Percentiles rank a stretch among this genome's conserved stretches.
phyloP scores from a whole-genome alignment of 2,888 invertebrate genomes.

The Cryptosula pallasiana region DNA sequence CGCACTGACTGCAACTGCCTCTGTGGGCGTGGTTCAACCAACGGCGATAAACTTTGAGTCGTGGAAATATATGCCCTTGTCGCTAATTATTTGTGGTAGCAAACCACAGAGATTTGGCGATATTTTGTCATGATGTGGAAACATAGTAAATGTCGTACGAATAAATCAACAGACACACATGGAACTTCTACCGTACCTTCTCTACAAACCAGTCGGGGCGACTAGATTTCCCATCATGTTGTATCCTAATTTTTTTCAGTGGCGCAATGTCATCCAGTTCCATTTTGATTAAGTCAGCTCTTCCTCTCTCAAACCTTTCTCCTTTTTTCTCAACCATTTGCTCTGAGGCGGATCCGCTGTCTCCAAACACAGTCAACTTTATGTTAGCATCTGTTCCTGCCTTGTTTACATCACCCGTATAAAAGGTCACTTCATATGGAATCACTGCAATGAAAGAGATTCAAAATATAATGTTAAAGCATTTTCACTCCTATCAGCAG shows the following conservation, averaged over 20 bases:
- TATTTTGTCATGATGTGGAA: too few relatives aligned
- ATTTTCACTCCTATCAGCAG: too few relatives aligned
- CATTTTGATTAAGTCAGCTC: slow-evolving; percentile 44
- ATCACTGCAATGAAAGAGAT: slow-evolving; percentile 46
- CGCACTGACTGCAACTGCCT: too few relatives aligned
- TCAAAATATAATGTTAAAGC: too few relatives aligned
- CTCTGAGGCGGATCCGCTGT: slow-evolving; percentile 41
- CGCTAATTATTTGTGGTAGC: too few relatives aligned
- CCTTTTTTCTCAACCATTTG: slow-evolving; percentile 42
- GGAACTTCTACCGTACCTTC: slow-evolving; percentile 35
- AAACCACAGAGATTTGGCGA: too few relatives aligned
- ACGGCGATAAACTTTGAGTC: too few relatives aligned
- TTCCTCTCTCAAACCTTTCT: slow-evolving; percentile 49
- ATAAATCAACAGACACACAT: neutral
- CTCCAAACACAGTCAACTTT: slow-evolving; percentile 45
- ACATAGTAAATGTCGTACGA: too few relatives aligned
- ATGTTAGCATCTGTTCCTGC: slow-evolving; percentile 50
- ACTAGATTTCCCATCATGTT: slow-evolving; percentile 42
- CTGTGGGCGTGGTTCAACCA: too few relatives aligned
- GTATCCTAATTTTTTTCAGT: slow-evolving; percentile 47
- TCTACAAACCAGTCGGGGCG: slow-evolving; percentile 48
- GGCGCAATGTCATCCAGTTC: slow-evolving; percentile 50
- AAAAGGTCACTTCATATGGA: slow-evolving; percentile 47
- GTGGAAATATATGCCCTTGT: too few relatives aligned
- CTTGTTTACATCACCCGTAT: slow-evolving; percentile 45